phyloP scores from a whole-genome alignment of 92 coral and sea anemone genomes.

The Phymanthus crucifer region DNA sequence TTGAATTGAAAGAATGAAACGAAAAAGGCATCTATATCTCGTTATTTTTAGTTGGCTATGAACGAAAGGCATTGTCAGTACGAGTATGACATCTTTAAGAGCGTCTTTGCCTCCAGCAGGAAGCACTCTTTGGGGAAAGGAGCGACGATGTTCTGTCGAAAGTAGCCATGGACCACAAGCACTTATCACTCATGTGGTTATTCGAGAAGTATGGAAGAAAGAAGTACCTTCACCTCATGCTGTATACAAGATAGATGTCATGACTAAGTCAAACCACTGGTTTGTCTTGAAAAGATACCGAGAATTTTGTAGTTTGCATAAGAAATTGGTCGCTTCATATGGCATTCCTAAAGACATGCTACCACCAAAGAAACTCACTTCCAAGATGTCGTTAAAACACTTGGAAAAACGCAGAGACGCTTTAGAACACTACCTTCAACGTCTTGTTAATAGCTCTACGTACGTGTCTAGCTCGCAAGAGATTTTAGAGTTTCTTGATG shows the following conservation, averaged over 20 bases:
- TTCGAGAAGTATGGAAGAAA: slow-evolving; percentile 96
- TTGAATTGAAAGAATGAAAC: neutral
- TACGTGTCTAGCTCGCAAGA: slow-evolving; percentile 90
- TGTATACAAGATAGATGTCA: slow-evolving; percentile 91
- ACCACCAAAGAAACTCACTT: slow-evolving; percentile 84
- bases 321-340: slow-evolving; percentile 67
- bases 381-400: slow-evolving; percentile 73
- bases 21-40: neutral
- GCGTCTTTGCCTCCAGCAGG: slow-evolving; percentile 90
- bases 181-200: slow-evolving; percentile 87
- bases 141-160: slow-evolving; percentile 74
- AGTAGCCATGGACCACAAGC: slow-evolving; percentile 51
- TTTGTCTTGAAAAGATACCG: slow-evolving; percentile 88
- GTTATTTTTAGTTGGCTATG: neutral
- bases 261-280: slow-evolving; percentile 99
- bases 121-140: slow-evolving; percentile 93
- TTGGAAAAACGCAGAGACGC: slow-evolving; percentile 87
- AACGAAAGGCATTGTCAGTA: neutral
- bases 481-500: slow-evolving; percentile 83
- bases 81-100: slow-evolving; percentile 81
- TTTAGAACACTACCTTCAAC: slow-evolving; percentile 90
- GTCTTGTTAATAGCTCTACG: slow-evolving; percentile 88
- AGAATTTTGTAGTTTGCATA: slow-evolving; percentile 82
- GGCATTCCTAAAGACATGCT: slow-evolving; percentile 96
- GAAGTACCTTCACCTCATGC: slow-evolving; percentile 88